phyloP scores from a whole-genome alignment of 1,140 invertebrate genomes.

The Calephelis virginiensis region DNA sequence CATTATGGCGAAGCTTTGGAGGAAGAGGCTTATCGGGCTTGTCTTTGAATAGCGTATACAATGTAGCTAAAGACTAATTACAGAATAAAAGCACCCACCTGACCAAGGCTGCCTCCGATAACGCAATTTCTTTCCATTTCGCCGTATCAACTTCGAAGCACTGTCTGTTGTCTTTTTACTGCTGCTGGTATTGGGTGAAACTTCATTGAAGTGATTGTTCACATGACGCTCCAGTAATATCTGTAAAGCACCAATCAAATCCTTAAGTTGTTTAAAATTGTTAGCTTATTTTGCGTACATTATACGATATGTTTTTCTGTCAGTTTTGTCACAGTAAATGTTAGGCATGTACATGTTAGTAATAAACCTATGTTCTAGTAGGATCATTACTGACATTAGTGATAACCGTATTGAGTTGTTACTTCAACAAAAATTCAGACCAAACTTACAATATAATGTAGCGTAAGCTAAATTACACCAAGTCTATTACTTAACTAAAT shows the following conservation, averaged over 20 bases:
- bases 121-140: conserved; percentile 91
- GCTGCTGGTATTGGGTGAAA: conserved; percentile 73
- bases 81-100: conserved; percentile 73
- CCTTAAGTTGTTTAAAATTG: background rate
- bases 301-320: too few relatives aligned
- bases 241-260: conserved; percentile 74
- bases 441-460: too few relatives aligned
- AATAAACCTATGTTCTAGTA: too few relatives aligned
- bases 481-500: background rate
- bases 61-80: background rate
- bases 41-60: background rate
- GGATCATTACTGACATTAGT: background rate
- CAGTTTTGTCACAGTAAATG: too few relatives aligned
- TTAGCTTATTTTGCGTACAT: background rate
- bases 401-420: too few relatives aligned
- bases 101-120: conserved; percentile 91
- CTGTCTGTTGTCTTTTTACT: conserved; percentile 82
- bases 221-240: conserved; percentile 93
- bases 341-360: too few relatives aligned
- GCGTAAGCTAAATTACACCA: background rate
- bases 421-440: too few relatives aligned
- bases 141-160: conserved; percentile 87
- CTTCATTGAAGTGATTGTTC: conserved; percentile 92
- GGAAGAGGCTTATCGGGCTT: too few relatives aligned
- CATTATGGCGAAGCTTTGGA: too few relatives aligned